Base-by-base conservation (phyloP, 2,888 invertebrate species). In the Tetanocera ferruginea region DNA sequence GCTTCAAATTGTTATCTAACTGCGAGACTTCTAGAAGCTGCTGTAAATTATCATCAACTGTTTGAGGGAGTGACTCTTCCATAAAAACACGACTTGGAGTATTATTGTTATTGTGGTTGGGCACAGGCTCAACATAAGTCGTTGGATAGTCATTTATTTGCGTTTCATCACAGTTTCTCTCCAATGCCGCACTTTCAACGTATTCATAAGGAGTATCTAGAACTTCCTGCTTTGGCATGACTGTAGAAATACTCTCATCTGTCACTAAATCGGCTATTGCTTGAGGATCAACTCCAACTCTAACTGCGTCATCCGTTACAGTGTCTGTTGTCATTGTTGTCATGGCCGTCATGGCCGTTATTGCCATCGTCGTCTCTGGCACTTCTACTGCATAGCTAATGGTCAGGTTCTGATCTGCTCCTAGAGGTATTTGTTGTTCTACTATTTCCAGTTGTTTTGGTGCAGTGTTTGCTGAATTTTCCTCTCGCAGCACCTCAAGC, bases 401-500 rank as follows among this genome's bases (percentile, higher is more conserved):
- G 28, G 51, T 75, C 4, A 19, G 6, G 9, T 34, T 67, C 14
- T 55, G 66, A 34, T 67, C 75, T 3, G 19, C n/a, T 52, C 37
- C 75, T 37, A 75, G 23, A 37, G 52, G 25, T 25, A 67, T 43
- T 34, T 66, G 19, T 17, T 75, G 49, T 49, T 74, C 37, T 0
- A 67, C 43, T n/a, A 67, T 23, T 8, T 52, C 23, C 55, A 19
- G 11, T 9, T 37, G 25, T 2, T 62, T 19, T 17, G 4, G 23
- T 23, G 62, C 25, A 31, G 28, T 14, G n/a, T 25, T 9, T 51
- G 25, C 14, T 17, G 60, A 1, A 14, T 14, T 31, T 64, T 43
- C 62, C 43, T 72, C 75, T 17, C 77, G 64, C 23, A 79, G 28
- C 23, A 43, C 67, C 51, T 79, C 76, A 31, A 71, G 57, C 17